These are phyloP conservation scores for Baryphthengus martii DNA, from an alignment of 2,113 vertebrate genomes.

Conservation along the genomic window DNA sequence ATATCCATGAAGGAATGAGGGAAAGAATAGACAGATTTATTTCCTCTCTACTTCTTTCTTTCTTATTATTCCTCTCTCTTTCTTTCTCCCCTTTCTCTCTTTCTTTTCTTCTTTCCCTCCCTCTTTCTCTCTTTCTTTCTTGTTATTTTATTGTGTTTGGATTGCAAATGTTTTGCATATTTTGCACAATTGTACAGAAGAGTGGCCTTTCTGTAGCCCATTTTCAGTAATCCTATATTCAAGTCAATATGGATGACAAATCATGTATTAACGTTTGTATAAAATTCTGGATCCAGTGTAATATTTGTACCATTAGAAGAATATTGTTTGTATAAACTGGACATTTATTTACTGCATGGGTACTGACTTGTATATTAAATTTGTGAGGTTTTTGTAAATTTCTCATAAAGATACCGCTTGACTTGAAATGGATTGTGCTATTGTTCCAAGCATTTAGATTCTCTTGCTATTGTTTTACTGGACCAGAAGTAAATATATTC, in stretches of 20 bases:
- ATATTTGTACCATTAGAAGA: constrained; percentile 79
- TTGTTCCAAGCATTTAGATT: constrained; percentile 76
- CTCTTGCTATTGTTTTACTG: constrained; percentile 76
- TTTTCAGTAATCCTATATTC: constrained; percentile 73
- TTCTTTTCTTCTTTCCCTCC: background rate
- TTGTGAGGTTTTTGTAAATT: constrained; percentile 81
- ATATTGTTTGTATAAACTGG: constrained; percentile 76
- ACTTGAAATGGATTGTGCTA: constrained; percentile 74
- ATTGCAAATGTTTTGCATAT: constrained; percentile 77
- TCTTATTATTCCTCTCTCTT: constrained; percentile 22
- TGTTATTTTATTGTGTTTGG: constrained; percentile 12
- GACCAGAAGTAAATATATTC: constrained; percentile 79
- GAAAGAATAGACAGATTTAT: constrained; percentile 48
- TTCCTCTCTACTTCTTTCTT: constrained; percentile 30
- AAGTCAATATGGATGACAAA: constrained; percentile 69
- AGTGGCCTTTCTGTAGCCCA: constrained; percentile 81
- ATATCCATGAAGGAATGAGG: constrained; percentile 64
- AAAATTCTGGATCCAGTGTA: constrained; percentile 73
- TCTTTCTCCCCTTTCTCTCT: background rate
- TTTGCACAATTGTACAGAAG: constrained; percentile 82
- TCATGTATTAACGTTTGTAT: constrained; percentile 74
- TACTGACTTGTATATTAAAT: constrained; percentile 78
- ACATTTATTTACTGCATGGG: constrained; percentile 83
- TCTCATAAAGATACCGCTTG: constrained; percentile 72
- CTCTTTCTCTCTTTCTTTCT: background rate